phyloP scores from a whole-genome alignment of 2,888 invertebrate species.

The Epinotia nisella region DNA sequence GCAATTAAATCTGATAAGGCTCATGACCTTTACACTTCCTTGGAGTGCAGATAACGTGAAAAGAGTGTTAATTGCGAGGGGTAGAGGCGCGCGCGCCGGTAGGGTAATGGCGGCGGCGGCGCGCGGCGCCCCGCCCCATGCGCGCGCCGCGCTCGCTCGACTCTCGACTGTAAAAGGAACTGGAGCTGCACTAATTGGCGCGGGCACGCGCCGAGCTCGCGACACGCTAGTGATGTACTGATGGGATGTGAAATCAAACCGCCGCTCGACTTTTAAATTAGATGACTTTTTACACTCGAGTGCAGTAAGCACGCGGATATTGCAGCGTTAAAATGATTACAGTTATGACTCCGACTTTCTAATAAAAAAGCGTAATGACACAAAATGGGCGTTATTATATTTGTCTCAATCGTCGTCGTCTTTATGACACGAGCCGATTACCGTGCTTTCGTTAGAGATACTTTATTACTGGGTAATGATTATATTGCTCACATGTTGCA shows the following conservation, averaged over 20 bases:
- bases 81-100: slow-evolving; percentile 47
- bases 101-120: slow-evolving; percentile 50
- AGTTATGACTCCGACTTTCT: slow-evolving; percentile 69
- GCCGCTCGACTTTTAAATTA: slow-evolving; percentile 71
- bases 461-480: slow-evolving; percentile 41
- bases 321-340: slow-evolving; percentile 61
- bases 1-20: slow-evolving; percentile 80
- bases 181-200: slow-evolving; percentile 84
- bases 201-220: slow-evolving; percentile 79
- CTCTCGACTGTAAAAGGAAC: slow-evolving; percentile 78
- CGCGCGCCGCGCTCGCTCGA: slow-evolving; percentile 66
- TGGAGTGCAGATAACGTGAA: slow-evolving; percentile 61
- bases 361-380: slow-evolving; percentile 53
- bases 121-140: slow-evolving; percentile 57
- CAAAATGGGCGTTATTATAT: slow-evolving; percentile 45
- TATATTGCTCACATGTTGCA: slow-evolving; percentile 33
- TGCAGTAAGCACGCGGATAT: slow-evolving; percentile 65
- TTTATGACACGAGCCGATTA: slow-evolving; percentile 34
- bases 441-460: slow-evolving; percentile 26
- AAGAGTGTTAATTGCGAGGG: slow-evolving; percentile 70
- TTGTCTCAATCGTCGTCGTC: slow-evolving; percentile 41
- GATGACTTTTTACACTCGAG: slow-evolving; percentile 71
- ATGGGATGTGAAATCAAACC: slow-evolving; percentile 82
- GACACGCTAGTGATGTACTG: slow-evolving; percentile 78
- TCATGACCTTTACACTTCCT: slow-evolving; percentile 82